Evolutionary conservation across 2,113 vertebrate genomes (phyloP).

Genomic region (Prinia subflava): DNA sequence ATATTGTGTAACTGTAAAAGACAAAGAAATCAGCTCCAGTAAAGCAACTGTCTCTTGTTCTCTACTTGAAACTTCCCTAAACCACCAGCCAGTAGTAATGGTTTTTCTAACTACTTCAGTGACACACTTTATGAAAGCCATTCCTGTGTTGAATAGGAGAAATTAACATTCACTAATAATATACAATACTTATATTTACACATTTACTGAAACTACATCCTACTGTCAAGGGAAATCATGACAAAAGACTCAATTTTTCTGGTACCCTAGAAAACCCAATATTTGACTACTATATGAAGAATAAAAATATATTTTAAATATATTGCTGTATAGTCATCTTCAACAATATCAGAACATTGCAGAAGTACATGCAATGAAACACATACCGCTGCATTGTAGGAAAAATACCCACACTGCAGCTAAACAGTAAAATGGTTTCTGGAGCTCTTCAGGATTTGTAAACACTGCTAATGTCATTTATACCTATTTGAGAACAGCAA

Average conservation of each 20-base stretch:
- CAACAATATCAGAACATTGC: neutral
- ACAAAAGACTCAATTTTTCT: neutral
- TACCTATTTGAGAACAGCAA: neutral
- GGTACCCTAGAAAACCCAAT: neutral
- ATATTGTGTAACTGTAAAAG: neutral
- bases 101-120: neutral
- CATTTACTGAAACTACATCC: neutral
- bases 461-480: neutral
- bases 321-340: neutral
- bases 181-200: neutral
- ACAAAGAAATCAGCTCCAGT: neutral
- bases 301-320: neutral
- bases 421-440: neutral
- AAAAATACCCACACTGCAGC: neutral
- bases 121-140: neutral
- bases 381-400: neutral
- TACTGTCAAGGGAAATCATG: neutral
- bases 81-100: neutral
- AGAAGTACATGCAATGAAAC: neutral
- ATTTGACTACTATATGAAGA: neutral
- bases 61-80: neutral
- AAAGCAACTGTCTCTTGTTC: neutral
- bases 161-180: constrained; percentile 11
- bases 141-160: neutral
- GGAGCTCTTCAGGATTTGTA: neutral